Evolutionary conservation across 2,797 vertebrate species (phyloP).

Genomic region (Sardinella longiceps): DNA sequence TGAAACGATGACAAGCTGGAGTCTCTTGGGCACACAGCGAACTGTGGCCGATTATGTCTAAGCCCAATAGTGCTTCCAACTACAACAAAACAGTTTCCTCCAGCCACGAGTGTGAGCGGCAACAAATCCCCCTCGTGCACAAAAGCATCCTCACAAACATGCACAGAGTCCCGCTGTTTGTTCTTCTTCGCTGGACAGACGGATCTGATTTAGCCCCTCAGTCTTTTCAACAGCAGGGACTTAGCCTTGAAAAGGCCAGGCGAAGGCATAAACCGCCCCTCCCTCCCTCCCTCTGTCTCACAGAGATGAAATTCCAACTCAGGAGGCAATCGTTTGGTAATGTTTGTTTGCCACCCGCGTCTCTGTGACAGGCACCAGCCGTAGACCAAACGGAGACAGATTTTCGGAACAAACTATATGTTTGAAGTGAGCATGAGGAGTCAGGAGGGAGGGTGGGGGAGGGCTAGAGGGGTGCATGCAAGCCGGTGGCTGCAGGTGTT

Average conservation of each 20-base stretch:
- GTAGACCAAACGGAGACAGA: not conserved
- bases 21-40: not conserved
- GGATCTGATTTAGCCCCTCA: constrained; percentile 19
- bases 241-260: constrained; percentile 24
- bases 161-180: not conserved
- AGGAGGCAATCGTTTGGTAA: constrained; percentile 25
- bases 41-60: not conserved
- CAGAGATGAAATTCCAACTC: constrained; percentile 23
- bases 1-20: not conserved
- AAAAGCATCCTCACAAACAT: constrained; percentile 18
- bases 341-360: not conserved
- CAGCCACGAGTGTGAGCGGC: not conserved
- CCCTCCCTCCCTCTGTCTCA: not conserved
- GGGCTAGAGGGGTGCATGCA: no score
- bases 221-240: constrained; percentile 37
- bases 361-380: not conserved
- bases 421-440: constrained; percentile 39
- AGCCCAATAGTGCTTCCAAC: not conserved
- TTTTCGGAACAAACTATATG: constrained; percentile 10
- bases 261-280: not conserved
- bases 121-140: constrained; percentile 4
- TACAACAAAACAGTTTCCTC: not conserved
- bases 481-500: constrained; percentile 40
- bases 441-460: not conserved
- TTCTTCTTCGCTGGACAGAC: not conserved